Base-by-base conservation (phyloP, 2,797 vertebrate genomes). In the Xerus rutilus region DNA sequence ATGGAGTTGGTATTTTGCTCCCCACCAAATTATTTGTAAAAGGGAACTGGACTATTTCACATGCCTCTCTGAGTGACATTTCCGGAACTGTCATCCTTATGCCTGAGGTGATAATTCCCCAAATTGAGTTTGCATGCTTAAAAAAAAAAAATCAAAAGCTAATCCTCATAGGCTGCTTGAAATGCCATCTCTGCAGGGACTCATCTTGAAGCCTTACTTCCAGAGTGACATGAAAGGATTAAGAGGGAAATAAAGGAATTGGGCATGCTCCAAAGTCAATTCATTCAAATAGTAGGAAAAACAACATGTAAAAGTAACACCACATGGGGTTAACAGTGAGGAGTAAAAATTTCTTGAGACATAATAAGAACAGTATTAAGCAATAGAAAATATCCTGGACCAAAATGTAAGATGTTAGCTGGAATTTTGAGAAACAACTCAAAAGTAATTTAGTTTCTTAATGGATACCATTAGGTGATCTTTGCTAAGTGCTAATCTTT, bases 31-130 rank as follows among this genome's bases (percentile, higher is more conserved):
- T 88, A 84, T 94, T 96, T 97, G 95, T 96, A 94, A 96, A 97
- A 96, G 64, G 77, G 87, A 95, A 77, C 91, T 92, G 74, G 85
- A 74, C 96, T 97, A 92, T 92, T 97, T 89, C 94, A 90, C 90
- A 69, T 95, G 92, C 87, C 5, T 97, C 95, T 96, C 96, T 97
- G 91, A 98, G 93, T 97, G 97, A 96, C 97, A 97, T 97, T 98
- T 97, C 96, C 30, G 32, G 92, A 97, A 93, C 96, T 93, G 97
- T 96, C 95, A 96, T 97, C 96, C 94, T 95, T 97, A 96, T 96
- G 97, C 97, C 97, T 98, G 94, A 98, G 96, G 97, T 97, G 97
- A 97, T 98, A 97, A 97, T 98, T 97, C 81, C 89, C 81, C 92
- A 97, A 98, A 98, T 96, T 97, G 95, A 62, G 96, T 97, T 97